Percentiles rank a stretch among this genome's conserved stretches.
Conservation (phyloP, 2,113 vertebrate genomes). For the Apteryx owenii region DNA sequence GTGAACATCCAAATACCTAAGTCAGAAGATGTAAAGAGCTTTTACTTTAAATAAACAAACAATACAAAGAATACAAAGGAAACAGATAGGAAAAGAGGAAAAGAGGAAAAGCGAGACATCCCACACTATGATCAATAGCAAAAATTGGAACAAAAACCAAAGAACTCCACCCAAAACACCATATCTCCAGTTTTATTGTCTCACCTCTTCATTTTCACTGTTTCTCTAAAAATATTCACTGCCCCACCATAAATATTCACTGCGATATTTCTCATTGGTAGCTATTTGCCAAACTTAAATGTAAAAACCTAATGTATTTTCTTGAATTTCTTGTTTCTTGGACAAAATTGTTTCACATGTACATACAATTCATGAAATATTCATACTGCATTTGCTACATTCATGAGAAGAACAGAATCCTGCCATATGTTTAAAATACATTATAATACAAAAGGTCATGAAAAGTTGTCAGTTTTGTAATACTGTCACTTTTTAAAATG, state of each 20-base stretch:
- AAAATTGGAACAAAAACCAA: background rate
- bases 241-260: slow-evolving; percentile 19
- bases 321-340: slow-evolving; percentile 1
- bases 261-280: background rate
- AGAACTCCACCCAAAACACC: background rate
- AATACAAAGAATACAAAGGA: background rate
- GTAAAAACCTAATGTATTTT: slow-evolving; percentile 26
- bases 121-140: background rate
- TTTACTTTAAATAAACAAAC: background rate
- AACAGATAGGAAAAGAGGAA: background rate
- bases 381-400: slow-evolving; percentile 49
- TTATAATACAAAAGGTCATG: slow-evolving; percentile 68
- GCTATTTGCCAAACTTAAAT: background rate
- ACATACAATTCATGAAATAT: slow-evolving; percentile 56
- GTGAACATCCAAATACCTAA: background rate
- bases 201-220: background rate
- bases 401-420: slow-evolving; percentile 48
- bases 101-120: background rate
- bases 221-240: background rate
- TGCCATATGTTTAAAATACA: slow-evolving; percentile 74
- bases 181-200: background rate
- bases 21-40: background rate
- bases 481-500: slow-evolving; percentile 76
- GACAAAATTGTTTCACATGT: slow-evolving; percentile 10
- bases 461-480: slow-evolving; percentile 79